A percentile compares a stretch with the other conserved stretches of the same genome.
phyloP scores from a whole-genome alignment of 2,797 vertebrate species.

The Paedocypris micromegethes region DNA sequence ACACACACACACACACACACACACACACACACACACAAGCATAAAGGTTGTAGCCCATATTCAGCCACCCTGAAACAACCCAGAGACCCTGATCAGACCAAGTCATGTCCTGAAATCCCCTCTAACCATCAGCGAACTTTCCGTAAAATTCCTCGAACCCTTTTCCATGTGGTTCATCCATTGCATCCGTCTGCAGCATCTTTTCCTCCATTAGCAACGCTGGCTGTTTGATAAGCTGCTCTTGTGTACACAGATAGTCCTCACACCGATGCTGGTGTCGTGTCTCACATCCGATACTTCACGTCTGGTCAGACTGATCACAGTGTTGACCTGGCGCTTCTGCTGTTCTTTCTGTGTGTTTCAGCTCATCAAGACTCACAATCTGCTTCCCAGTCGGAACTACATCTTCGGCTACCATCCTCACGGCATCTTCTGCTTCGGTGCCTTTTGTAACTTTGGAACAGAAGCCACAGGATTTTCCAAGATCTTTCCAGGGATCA shows the following conservation, averaged over 20 bases:
- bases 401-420: conserved; percentile 97
- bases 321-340: not conserved
- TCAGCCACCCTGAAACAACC: too few relatives aligned
- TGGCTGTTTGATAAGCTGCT: conserved; percentile 51
- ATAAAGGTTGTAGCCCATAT: too few relatives aligned
- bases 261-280: not conserved
- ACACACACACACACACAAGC: too few relatives aligned
- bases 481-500: conserved; percentile 92
- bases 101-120: not conserved
- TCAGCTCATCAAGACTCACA: conserved; percentile 93
- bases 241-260: conserved; percentile 46
- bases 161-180: conserved; percentile 27
- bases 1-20: too few relatives aligned
- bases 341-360: not conserved
- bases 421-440: conserved; percentile 91
- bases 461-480: conserved; percentile 91
- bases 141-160: too few relatives aligned
- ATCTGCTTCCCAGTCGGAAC: conserved; percentile 86
- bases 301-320: too few relatives aligned
- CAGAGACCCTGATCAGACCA: too few relatives aligned
- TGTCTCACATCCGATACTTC: too few relatives aligned
- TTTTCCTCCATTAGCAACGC: conserved; percentile 52
- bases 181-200: conserved; percentile 28
- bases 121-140: not conserved
- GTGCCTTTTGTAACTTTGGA: conserved; percentile 95